Percentiles rank a stretch among this genome's conserved stretches.
Evolutionary conservation across 2,888 invertebrate genomes (phyloP).

Genomic region (Caenorhabditis drosophilae): DNA sequence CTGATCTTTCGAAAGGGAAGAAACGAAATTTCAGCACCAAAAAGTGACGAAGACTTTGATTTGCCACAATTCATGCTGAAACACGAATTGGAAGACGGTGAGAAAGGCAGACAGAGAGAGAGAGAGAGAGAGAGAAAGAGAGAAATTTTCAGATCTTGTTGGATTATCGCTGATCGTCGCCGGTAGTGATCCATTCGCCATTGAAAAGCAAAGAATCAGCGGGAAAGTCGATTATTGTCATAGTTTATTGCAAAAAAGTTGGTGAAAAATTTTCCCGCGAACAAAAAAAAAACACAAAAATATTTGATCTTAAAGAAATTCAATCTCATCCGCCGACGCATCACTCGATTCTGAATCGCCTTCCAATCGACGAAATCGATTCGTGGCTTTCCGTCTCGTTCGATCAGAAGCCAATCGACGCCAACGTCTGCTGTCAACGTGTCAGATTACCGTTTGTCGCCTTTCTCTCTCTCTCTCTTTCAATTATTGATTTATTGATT

Average conservation of each 20-base stretch:
- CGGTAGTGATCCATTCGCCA: slow-evolving; percentile 62
- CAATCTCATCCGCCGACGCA: slow-evolving; percentile 20
- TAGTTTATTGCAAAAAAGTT: slow-evolving; percentile 59
- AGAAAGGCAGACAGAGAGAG: too few species aligned
- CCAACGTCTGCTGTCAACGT: slow-evolving; percentile 57
- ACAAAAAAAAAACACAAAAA: neutral
- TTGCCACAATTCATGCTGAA: slow-evolving; percentile 60
- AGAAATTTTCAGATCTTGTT: slow-evolving; percentile 53
- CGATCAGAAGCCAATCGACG: slow-evolving; percentile 34
- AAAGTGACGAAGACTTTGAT: slow-evolving; percentile 52
- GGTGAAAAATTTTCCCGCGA: too few species aligned
- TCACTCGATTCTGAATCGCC: slow-evolving; percentile 16
- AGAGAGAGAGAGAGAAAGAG: too few species aligned
- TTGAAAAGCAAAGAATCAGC: slow-evolving; percentile 59
- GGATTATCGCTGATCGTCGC: slow-evolving; percentile 62
- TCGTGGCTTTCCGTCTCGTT: slow-evolving; percentile 60
- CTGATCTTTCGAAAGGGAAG: slow-evolving; percentile 59
- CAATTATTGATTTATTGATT: neutral
- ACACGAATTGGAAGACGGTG: slow-evolving; percentile 57
- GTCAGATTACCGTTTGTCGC: slow-evolving; percentile 52
- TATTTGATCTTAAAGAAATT: slow-evolving; percentile 2
- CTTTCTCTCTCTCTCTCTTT: neutral
- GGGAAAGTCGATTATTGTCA: slow-evolving; percentile 66
- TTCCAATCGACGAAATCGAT: slow-evolving; percentile 56
- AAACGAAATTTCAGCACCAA: slow-evolving; percentile 14